Percentiles rank a stretch among this genome's conserved stretches.
Conservation (phyloP, 1,140 invertebrate genomes). For the Trialeurodes vaporariorum region DNA sequence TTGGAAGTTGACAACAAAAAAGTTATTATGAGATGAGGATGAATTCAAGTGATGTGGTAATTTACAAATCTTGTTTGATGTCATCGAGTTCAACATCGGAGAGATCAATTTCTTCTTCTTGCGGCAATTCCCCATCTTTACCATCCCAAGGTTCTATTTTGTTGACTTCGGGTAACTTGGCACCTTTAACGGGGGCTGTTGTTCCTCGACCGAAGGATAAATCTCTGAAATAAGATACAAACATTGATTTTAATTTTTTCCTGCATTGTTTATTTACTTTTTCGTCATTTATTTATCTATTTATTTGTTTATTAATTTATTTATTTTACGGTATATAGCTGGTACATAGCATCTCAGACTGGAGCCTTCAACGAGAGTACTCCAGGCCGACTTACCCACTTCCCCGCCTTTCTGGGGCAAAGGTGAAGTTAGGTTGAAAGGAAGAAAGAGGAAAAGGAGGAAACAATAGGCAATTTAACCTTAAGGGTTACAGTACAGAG, state of each 20-base stretch:
- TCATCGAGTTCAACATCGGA: constrained; percentile 81
- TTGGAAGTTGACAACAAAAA: no score
- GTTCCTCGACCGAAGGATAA: constrained; percentile 89
- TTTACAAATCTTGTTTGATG: constrained; percentile 67
- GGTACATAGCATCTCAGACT: no score
- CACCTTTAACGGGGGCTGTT: constrained; percentile 78
- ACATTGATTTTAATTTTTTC: neutral
- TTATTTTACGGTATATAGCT: no score
- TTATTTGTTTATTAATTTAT: neutral
- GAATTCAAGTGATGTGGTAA: no score
- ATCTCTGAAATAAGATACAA: constrained; percentile 48
- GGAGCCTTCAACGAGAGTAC: no score
- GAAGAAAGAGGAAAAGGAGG: no score
- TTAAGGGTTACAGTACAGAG: no score
- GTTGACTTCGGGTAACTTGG: constrained; percentile 65
- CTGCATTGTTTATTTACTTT: neutral
- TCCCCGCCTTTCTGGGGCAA: no score
- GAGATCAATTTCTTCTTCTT: constrained; percentile 86
- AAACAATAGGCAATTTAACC: no score
- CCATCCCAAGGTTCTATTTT: constrained; percentile 85
- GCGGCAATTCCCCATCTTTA: constrained; percentile 81
- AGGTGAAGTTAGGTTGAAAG: no score
- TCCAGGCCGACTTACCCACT: no score
- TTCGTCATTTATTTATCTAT: neutral
- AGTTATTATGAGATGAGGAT: no score